Evolutionary conservation across 1,140 invertebrate species (phyloP).

Genomic region (Heliconius eleuchia): DNA sequence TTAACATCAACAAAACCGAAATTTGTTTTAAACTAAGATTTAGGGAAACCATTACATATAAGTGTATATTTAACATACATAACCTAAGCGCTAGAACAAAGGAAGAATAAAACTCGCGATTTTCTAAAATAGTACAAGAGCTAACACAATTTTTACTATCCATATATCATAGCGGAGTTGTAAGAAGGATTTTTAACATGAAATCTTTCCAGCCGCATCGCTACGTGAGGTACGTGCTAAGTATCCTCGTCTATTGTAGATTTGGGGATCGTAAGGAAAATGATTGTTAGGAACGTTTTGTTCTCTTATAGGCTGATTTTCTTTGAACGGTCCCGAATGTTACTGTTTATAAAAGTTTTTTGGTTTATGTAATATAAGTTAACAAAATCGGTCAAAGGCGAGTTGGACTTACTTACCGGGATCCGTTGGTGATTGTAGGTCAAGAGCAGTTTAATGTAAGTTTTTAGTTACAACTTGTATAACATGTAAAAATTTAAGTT

Average conservation of each 20-base stretch:
- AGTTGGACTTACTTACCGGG: too few species aligned
- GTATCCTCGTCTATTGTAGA: neutral
- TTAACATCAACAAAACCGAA: too few species aligned
- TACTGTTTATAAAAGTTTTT: too few species aligned
- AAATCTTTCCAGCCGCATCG: neutral
- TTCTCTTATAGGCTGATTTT: conserved; percentile 4
- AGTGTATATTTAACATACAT: neutral
- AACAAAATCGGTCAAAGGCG: too few species aligned
- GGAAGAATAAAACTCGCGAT: neutral
- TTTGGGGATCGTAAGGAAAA: neutral
- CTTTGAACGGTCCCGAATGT: too few species aligned
- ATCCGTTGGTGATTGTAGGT: too few species aligned
- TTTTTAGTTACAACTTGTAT: too few species aligned
- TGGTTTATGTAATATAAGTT: too few species aligned
- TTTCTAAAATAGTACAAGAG: neutral
- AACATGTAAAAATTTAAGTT: too few species aligned
- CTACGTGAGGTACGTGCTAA: neutral
- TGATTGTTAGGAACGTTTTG: neutral
- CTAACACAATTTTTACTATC: neutral
- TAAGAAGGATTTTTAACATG: conserved; percentile 3
- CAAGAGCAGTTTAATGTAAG: too few species aligned
- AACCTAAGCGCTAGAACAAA: neutral
- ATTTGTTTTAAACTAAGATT: too few species aligned
- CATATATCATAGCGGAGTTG: neutral
- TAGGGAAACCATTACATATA: too few species aligned